phyloP scores from a whole-genome alignment of 2,113 vertebrate genomes.

The Octodon degus region DNA sequence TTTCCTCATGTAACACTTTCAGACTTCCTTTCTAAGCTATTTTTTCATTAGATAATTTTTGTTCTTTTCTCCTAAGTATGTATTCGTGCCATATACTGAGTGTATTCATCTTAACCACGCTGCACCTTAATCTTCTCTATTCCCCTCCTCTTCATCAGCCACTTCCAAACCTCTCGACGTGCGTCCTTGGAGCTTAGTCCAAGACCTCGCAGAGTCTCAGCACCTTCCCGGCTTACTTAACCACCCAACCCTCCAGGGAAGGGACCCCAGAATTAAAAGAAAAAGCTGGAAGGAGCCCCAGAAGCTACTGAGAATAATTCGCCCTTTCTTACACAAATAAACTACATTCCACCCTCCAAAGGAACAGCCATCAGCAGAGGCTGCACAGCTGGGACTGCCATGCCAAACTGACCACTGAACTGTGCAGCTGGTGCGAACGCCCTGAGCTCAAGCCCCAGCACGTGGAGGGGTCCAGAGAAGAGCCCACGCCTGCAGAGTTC shows the following conservation, averaged over 20 bases:
- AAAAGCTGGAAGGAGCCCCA: background rate
- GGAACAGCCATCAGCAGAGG: rapidly evolving
- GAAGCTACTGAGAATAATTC: background rate
- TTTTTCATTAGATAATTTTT: background rate
- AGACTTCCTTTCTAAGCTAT: background rate
- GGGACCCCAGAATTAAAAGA: background rate
- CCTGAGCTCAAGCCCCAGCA: background rate
- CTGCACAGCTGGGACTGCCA: background rate
- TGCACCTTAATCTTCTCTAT: background rate
- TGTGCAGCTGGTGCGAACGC: background rate
- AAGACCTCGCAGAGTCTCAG: background rate
- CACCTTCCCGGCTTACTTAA: background rate
- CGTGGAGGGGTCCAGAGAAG: background rate
- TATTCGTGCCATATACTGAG: background rate
- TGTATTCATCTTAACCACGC: background rate
- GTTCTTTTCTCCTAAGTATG: background rate
- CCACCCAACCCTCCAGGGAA: background rate
- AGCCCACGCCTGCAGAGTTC: background rate
- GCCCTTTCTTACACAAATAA: background rate
- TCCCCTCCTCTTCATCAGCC: background rate
- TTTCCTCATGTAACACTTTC: background rate
- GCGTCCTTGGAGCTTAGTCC: background rate
- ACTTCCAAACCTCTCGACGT: background rate
- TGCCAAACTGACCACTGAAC: background rate
- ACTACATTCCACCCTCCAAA: rapidly evolving